A percentile compares a stretch with the other conserved stretches of the same genome.
Evolutionary conservation across 2,797 vertebrate species (phyloP).

Genomic region (Setipinna tenuifilis): DNA sequence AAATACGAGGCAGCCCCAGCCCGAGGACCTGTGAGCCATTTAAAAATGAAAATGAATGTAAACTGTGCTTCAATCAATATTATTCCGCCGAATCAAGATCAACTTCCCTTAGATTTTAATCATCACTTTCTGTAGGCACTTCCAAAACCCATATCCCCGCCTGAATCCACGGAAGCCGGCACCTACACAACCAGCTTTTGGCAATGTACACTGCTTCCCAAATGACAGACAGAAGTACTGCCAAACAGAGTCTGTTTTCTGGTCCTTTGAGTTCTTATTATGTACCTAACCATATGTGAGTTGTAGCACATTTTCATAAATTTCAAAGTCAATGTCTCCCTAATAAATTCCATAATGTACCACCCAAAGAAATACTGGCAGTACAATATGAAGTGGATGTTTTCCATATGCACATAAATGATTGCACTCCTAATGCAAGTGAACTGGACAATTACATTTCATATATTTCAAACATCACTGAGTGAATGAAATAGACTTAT

Average conservation of each 20-base stretch:
- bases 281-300: slow-evolving; percentile 39
- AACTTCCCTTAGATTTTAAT: slow-evolving; percentile 25
- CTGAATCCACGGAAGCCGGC: not conserved
- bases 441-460: slow-evolving; percentile 7
- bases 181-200: slow-evolving; percentile 22
- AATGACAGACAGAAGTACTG: slow-evolving; percentile 27
- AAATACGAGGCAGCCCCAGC: not conserved
- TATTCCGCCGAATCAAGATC: slow-evolving; percentile 10
- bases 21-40: not conserved
- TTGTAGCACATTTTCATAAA: slow-evolving; percentile 26
- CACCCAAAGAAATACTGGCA: slow-evolving; percentile 14
- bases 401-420: not conserved
- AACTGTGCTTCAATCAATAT: slow-evolving; percentile 22
- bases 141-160: slow-evolving; percentile 12
- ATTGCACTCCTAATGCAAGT: not conserved
- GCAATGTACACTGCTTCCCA: not conserved
- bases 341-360: slow-evolving; percentile 14
- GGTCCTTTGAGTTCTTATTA: slow-evolving; percentile 31
- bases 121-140: slow-evolving; percentile 21
- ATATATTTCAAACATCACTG: not conserved
- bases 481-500: not conserved
- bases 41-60: slow-evolving; percentile 26
- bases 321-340: slow-evolving; percentile 26
- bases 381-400: not conserved
- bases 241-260: slow-evolving; percentile 24